Conservation (phyloP, 2,888 invertebrate genomes). For the Tenthredo livida region DNA sequence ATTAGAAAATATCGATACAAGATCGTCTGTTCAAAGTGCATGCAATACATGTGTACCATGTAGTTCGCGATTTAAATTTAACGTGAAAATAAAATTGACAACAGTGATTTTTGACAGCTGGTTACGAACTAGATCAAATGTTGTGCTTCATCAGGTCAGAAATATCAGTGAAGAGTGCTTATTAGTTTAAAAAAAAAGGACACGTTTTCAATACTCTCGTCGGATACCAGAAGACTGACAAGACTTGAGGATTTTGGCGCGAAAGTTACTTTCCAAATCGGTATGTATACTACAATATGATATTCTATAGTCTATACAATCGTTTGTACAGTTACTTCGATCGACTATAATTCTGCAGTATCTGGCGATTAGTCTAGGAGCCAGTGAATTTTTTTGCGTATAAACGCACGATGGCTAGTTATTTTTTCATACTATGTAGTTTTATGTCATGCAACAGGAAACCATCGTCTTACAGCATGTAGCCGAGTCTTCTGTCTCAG, state of each 20-base stretch:
- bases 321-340: neutral
- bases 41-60: neutral
- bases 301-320: neutral
- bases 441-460: too few relatives aligned
- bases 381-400: too few relatives aligned
- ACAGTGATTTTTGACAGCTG: constrained; percentile 25
- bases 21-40: neutral
- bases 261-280: neutral
- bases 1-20: neutral
- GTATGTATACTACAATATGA: neutral
- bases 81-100: neutral
- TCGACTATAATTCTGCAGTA: neutral
- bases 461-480: too few relatives aligned
- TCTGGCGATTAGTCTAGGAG: too few relatives aligned
- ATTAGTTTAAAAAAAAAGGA: neutral
- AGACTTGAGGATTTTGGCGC: constrained; percentile 6
- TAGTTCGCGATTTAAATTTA: neutral
- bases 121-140: neutral
- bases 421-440: too few relatives aligned
- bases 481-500: too few relatives aligned
- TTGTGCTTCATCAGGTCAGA: neutral
- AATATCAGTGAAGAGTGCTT: constrained; percentile 23
- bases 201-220: neutral
- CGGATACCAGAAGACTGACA: neutral
- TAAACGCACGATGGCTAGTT: too few relatives aligned